Evolutionary conservation across 2,888 invertebrate species (phyloP).

Genomic region (Drosophila mettleri): DNA sequence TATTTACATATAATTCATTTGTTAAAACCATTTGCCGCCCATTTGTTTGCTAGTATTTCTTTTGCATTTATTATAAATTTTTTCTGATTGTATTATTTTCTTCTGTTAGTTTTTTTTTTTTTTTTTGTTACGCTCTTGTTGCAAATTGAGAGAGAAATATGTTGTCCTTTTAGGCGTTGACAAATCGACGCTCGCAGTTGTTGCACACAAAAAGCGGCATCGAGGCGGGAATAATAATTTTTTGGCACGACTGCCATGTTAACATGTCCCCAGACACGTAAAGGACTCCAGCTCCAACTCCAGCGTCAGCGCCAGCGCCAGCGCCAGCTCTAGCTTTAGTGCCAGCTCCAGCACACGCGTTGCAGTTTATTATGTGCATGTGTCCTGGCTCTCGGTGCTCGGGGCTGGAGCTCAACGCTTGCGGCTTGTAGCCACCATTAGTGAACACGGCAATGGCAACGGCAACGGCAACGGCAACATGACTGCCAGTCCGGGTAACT

Average conservation of each 20-base stretch:
- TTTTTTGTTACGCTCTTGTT: slow-evolving; percentile 16
- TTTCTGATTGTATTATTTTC: slow-evolving; percentile 31
- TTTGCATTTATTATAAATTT: slow-evolving; percentile 34
- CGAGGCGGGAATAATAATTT: slow-evolving; percentile 83
- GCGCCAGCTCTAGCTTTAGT: slow-evolving; percentile 25
- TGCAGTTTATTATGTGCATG: slow-evolving; percentile 71
- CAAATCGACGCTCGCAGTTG: slow-evolving; percentile 70
- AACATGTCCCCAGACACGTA: slow-evolving; percentile 83
- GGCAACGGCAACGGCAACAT: slow-evolving; percentile 26
- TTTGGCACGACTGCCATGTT: slow-evolving; percentile 84
- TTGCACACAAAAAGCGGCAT: slow-evolving; percentile 69
- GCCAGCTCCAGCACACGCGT: slow-evolving; percentile 30
- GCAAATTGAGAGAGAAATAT: slow-evolving; percentile 71
- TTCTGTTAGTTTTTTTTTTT: slow-evolving; percentile 20
- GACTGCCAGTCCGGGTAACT: slow-evolving; percentile 53
- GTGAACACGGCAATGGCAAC: slow-evolving; percentile 72
- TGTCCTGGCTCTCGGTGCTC: slow-evolving; percentile 52
- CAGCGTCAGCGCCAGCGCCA: slow-evolving; percentile 13
- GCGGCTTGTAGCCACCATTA: slow-evolving; percentile 84
- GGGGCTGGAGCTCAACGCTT: slow-evolving; percentile 66
- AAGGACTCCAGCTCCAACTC: slow-evolving; percentile 44
- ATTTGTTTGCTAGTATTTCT: slow-evolving; percentile 51
- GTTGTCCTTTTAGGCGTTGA: slow-evolving; percentile 82
- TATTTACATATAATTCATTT: slow-evolving; percentile 70
- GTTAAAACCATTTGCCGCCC: slow-evolving; percentile 76